Conservation (phyloP, 53 echinoderm and acorn worm genomes). For the Paelopatides confundens region DNA sequence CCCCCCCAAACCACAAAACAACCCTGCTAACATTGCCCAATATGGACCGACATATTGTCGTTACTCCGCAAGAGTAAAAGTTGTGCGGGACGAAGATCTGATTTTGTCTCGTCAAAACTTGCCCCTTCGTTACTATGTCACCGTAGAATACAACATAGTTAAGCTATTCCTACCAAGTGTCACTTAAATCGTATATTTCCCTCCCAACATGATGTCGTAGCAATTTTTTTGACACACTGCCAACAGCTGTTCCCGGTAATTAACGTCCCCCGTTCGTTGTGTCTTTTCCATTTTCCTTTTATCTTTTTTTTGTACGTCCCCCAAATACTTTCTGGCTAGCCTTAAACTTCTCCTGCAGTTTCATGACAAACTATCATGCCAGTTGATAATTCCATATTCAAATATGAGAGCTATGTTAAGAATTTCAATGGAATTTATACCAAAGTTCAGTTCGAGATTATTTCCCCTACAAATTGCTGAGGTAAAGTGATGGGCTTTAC, state of each 20-base stretch:
- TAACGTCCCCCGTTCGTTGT: conserved; percentile 33
- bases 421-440: conserved; percentile 53
- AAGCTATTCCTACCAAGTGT: conserved; percentile 13
- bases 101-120: not conserved
- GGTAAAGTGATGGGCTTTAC: conserved; percentile 37
- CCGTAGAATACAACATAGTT: conserved; percentile 16
- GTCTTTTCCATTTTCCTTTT: not conserved
- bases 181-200: conserved; percentile 47
- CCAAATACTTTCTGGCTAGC: conserved; percentile 29
- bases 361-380: conserved; percentile 27
- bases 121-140: conserved; percentile 14
- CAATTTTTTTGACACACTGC: conserved; percentile 42
- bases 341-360: conserved; percentile 15
- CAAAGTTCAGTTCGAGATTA: conserved; percentile 43
- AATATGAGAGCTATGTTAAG: conserved; percentile 47
- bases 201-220: conserved; percentile 46
- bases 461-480: conserved; percentile 35
- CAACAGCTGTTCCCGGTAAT: conserved; percentile 40
- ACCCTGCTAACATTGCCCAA: conserved; percentile 1
- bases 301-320: not conserved
- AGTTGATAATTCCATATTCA: conserved; percentile 44
- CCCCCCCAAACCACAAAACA: conserved; percentile 18
- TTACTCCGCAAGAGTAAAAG: conserved; percentile 1
- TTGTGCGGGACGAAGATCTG: not conserved
- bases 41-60: conserved; percentile 29